These are phyloP conservation scores for Stenoptilia bipunctidactyla DNA, from an alignment of 2,888 invertebrate genomes.

Conservation along the genomic window DNA sequence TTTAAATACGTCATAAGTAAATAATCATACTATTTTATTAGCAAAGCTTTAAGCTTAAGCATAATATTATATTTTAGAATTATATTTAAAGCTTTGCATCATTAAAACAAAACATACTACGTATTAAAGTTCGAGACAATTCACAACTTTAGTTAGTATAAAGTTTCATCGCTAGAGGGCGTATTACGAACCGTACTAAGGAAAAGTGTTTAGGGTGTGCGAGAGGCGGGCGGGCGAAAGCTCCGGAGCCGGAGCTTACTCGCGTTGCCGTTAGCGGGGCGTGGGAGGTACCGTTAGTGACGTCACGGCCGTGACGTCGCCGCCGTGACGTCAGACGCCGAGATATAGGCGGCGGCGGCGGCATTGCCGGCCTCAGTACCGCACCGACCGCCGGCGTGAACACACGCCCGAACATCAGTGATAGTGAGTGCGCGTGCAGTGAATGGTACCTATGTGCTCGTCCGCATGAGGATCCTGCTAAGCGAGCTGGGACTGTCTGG, in stretches of 20 bases:
- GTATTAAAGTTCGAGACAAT: no score
- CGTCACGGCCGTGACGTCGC: constrained; percentile 59
- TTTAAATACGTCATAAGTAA: no score
- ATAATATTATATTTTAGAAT: no score
- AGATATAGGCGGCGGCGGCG: constrained; percentile 67
- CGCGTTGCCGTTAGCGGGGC: constrained; percentile 68
- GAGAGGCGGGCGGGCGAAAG: constrained; percentile 40
- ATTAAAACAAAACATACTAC: no score
- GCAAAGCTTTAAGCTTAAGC: no score
- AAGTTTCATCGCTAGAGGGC: no score
- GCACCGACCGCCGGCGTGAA: constrained; percentile 64
- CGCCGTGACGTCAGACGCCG: constrained; percentile 62
- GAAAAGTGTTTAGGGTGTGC: constrained; percentile 16
- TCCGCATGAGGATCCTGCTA: constrained; percentile 72
- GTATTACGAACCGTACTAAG: no score
- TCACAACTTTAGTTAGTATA: no score
- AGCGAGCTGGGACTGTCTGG: constrained; percentile 69
- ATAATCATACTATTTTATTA: no score
- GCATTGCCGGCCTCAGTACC: constrained; percentile 72
- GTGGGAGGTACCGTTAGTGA: constrained; percentile 72
- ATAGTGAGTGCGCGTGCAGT: constrained; percentile 66
- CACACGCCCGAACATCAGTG: constrained; percentile 41
- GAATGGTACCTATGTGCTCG: constrained; percentile 68
- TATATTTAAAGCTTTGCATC: no score
- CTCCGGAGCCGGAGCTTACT: constrained; percentile 57